These are phyloP conservation scores for Calvadosia cruxmelitensis DNA, from an alignment of 30 jellyfish, hydroid and myxozoan genomes.

Conservation along the genomic window DNA sequence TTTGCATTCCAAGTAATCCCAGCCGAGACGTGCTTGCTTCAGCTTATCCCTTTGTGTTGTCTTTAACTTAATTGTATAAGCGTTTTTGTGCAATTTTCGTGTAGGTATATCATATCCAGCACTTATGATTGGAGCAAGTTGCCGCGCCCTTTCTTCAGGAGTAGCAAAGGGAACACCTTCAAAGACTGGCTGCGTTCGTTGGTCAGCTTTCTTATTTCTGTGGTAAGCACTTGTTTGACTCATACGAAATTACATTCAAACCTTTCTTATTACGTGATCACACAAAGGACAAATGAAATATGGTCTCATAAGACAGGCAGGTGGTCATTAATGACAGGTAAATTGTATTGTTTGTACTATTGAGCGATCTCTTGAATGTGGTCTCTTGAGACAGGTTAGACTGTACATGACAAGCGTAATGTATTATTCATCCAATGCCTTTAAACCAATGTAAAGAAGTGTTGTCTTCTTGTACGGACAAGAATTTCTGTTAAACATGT, in stretches of 20 bases:
- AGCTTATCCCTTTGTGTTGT: background rate
- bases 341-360: too few species aligned
- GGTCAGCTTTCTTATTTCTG: constrained; percentile 53
- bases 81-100: background rate
- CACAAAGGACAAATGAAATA: too few species aligned
- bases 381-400: too few species aligned
- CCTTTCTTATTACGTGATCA: background rate
- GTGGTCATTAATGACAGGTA: too few species aligned
- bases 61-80: background rate
- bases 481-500: too few species aligned
- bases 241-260: background rate
- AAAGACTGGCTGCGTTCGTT: constrained; percentile 76
- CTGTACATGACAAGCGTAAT: too few species aligned
- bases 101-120: constrained; percentile 61
- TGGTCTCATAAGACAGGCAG: too few species aligned
- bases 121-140: constrained; percentile 59
- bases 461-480: too few species aligned
- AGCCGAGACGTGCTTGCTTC: background rate
- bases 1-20: constrained; percentile 47
- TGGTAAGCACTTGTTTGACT: constrained; percentile 5
- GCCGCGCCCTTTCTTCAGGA: constrained; percentile 53
- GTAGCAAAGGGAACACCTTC: constrained; percentile 56
- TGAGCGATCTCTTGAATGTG: too few species aligned
- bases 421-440: too few species aligned
- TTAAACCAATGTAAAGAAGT: too few species aligned